Base-by-base conservation (phyloP, 2,888 invertebrate species). In the Lasioglossum vierecki region DNA sequence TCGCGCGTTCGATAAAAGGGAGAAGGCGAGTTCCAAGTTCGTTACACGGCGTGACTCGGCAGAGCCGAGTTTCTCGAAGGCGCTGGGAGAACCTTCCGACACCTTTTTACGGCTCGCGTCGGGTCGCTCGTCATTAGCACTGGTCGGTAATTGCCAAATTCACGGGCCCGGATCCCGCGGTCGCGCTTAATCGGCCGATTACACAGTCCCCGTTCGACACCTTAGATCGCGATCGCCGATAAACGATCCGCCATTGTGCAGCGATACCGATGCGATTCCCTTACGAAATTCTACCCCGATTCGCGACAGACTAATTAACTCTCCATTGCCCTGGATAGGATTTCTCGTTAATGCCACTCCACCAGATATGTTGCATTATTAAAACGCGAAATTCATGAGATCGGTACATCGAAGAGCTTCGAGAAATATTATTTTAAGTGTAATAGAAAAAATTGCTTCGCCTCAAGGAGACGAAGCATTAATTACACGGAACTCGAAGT, bases 21-120 rank as follows among this genome's bases (percentile, higher is more conserved):
- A 53, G 68, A 66, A 70, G 78, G 26, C 71, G 71, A 71, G 76
- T 30, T 76, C 82, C 91, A 91, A 94, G 94, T 94, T 95, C 94
- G 94, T 95, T 95, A 95, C 93, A 91, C 92, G 93, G 89, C 91
- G 93, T 95, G 95, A 95, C 94, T 95, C 92, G 92, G 93, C 94
- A 93, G 88, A 92, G 88, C 92, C 90, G 91, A 83, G 81, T 77
- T 87, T 88, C 89, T 88, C 80, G 79, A 80, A 86, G 87, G 77
- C 72, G 83, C 81, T 77, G 73, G 73, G 66, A 35, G 66, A 66
- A 35, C 60, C 84, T 82, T 82, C 82, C 75, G 78, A 77, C 88
- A 82, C 78, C 83, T 88, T 85, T 81, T 84, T 85, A 83, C 71
- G 66, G 68, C 79, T 79, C 78, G 81, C 82, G 74, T 76, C 80